Percentiles rank a stretch among this genome's conserved stretches.
Conservation (phyloP, 2,888 invertebrate genomes). For the Allolobophora icterica region DNA sequence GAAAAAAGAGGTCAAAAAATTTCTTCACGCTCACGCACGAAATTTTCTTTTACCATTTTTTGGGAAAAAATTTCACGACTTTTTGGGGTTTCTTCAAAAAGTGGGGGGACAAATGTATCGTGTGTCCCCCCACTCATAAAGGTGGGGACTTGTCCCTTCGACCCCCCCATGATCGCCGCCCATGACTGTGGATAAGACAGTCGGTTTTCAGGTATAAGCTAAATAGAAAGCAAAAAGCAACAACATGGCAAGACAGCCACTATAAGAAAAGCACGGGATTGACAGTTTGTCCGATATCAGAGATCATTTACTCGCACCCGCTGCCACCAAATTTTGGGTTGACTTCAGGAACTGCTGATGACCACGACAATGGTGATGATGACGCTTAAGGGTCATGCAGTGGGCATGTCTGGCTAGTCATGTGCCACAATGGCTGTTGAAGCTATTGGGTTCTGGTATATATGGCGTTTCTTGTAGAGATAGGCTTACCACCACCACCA, state of each 20-base stretch:
- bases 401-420: not conserved
- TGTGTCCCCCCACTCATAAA: too few relatives aligned
- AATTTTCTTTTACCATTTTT: too few relatives aligned
- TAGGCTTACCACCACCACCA: not conserved
- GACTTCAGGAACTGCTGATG: not conserved
- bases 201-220: not conserved
- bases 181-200: not conserved
- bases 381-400: not conserved
- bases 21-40: too few relatives aligned
- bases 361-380: not conserved
- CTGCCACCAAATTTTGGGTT: not conserved
- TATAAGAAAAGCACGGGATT: not conserved
- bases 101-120: too few relatives aligned
- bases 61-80: too few relatives aligned
- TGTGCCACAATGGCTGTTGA: not conserved
- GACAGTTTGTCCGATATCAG: not conserved
- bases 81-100: too few relatives aligned
- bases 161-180: too few relatives aligned
- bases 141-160: too few relatives aligned
- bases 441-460: not conserved
- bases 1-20: too few relatives aligned
- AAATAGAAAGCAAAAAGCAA: not conserved
- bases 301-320: not conserved
- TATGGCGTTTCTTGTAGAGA: not conserved
- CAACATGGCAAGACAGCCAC: not conserved